phyloP scores from a whole-genome alignment of 2,113 vertebrate species.

The Pseudorhombus dupliciocellatus region DNA sequence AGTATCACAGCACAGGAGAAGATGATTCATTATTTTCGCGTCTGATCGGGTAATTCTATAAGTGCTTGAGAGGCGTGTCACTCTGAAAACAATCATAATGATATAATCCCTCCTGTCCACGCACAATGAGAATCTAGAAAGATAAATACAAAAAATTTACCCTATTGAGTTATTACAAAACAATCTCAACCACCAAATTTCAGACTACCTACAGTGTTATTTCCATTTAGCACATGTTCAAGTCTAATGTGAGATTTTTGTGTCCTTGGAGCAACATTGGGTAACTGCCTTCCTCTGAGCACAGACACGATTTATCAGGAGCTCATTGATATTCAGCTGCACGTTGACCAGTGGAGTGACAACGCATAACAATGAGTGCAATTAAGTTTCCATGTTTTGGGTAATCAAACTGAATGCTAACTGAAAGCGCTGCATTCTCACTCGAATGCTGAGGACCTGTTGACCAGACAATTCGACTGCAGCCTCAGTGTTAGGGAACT shows the following conservation, averaged over 20 bases:
- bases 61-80: not conserved
- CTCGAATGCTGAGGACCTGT: constrained; percentile 58
- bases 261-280: constrained; percentile 63
- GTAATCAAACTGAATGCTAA: constrained; percentile 69
- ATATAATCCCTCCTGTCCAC: not conserved
- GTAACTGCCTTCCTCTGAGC: constrained; percentile 52
- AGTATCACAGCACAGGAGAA: not conserved
- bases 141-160: not conserved
- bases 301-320: constrained; percentile 68
- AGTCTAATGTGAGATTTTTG: constrained; percentile 40
- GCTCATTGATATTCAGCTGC: constrained; percentile 74
- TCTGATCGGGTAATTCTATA: not conserved
- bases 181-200: constrained; percentile 18
- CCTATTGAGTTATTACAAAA: constrained; percentile 15
- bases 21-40: not conserved
- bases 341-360: constrained; percentile 70
- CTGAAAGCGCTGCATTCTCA: constrained; percentile 50
- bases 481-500: constrained; percentile 1
- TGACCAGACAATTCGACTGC: constrained; percentile 28
- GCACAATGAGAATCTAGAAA: not conserved
- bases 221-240: constrained; percentile 38
- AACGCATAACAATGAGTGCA: constrained; percentile 75
- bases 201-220: constrained; percentile 7
- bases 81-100: not conserved
- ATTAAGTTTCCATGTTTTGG: constrained; percentile 67